Evolutionary conservation across 1,140 invertebrate genomes (phyloP), one percentile per base, ranked within the genome.

Genomic region (Drosophila azteca): DNA sequence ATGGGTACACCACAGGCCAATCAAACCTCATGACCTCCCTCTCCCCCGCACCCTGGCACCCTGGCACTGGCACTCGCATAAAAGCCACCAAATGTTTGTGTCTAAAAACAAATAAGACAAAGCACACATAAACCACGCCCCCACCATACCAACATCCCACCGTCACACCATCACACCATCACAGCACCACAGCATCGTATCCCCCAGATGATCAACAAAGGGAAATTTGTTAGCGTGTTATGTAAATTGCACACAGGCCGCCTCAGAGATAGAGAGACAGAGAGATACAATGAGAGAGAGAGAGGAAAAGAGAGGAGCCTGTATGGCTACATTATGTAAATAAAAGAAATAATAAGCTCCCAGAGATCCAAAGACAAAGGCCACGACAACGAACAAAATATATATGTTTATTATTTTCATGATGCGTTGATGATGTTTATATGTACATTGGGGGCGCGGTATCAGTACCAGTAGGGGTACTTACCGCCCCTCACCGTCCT

Each of bases 61-160:
- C n/a, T 29, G 6, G 29, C 7, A 7, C 7, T 31, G 7, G 29
- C 8, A 31, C 62, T 50, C 77, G 2, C 67, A 59, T 66, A 53
- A 62, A 74, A 74, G 66, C 53, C 74, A 39, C 74, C 52, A 68
- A 49, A 63, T 69, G 67, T 69, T 69, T 69, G 67, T 65, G 29
- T 52, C 83, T 82, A 82, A 82, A 82, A 83, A 76, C 79, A 85
- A 85, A 85, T 87, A 87, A 87, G 82, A 87, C 82, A 87, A 87
- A 78, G 83, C 78, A 75, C 70, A 79, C 75, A 87, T 74, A 85
- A 80, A 80, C 81, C 80, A 83, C 76, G 63, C 80, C 69, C 62
- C 54, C 45, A 6, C 26, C 44, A 7, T 39, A 15, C 31, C 58
- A 35, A 4, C 31, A 3, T 0, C 0, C 0, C 59, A 29, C 57